phyloP scores from a whole-genome alignment of 1,140 invertebrate species.

The Drosophila chauvacae region DNA sequence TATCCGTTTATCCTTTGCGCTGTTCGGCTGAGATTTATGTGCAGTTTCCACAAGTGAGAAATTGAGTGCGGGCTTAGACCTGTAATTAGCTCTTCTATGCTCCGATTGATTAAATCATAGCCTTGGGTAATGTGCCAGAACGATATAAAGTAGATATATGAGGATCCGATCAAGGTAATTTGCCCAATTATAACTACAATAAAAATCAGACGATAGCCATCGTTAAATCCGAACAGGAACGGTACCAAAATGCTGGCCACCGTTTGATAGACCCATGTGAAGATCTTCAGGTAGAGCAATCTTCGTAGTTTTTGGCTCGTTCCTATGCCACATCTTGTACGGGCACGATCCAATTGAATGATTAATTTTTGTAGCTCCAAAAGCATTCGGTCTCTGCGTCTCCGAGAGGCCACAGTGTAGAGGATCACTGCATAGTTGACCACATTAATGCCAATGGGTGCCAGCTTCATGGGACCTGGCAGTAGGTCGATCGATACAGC shows the following conservation, averaged over 20 bases:
- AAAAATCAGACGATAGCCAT: no score
- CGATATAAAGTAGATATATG: background rate
- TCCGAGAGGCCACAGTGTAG: background rate
- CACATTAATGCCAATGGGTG: background rate
- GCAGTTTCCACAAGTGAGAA: background rate
- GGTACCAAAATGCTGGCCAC: background rate
- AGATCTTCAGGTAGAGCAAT: background rate
- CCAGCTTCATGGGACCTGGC: background rate
- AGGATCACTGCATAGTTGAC: background rate
- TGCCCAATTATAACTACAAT: background rate
- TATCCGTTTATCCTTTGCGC: background rate
- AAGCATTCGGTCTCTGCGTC: background rate
- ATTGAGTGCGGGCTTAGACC: background rate
- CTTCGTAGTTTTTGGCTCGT: background rate
- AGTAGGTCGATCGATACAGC: background rate
- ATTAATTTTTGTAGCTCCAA: background rate
- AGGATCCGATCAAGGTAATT: background rate
- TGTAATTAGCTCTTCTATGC: background rate
- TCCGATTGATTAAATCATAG: background rate
- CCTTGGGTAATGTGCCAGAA: slow-evolving; percentile 3
- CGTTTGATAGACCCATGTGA: background rate
- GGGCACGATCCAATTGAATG: background rate
- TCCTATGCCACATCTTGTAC: background rate
- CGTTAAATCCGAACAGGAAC: background rate
- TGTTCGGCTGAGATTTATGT: background rate